Base-by-base conservation (phyloP, 2,888 invertebrate genomes). In the Tiliacea citrago region DNA sequence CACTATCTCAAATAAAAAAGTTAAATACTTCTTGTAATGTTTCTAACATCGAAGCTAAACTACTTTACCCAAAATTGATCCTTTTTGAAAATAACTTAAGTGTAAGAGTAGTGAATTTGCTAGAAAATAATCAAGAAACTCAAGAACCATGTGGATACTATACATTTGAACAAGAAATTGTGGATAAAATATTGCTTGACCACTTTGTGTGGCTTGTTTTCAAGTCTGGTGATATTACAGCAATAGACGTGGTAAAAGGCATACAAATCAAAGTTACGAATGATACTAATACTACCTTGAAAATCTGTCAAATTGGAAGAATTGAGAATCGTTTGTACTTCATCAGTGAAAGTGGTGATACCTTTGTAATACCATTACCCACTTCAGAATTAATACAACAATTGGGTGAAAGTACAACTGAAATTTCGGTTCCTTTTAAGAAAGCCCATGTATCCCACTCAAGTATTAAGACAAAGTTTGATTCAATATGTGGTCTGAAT, bases 261-360 rank as follows among this genome's bases (percentile, higher is more conserved):
- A 76, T 75, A 16, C 87, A 90, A 81, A 78, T 92, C 8, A 91
- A 89, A 84, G 81, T 95, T 63, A 90, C 87, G 58, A 90, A 90
- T 70, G 90, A 92, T 39, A 91, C 91, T n/a, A 77, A 79, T 63
- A 78, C 77, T 7, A 65, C 78, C 79, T 92, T 92, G 58, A 93
- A 92, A 88, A 88, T 95, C 47, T 86, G 88, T 47, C 88, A 91
- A 77, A 87, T 94, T 61, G 82, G 83, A 78, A 86, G 79, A 39
- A 85, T 83, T 75, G 81, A 86, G 0, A 83, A 87, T 13, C 87
- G 86, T 24, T 79, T 96, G 58, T 80, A 91, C 78, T 88, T 96
- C 49, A 83, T 92, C 21, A 96, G 93, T 88, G 93, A 94, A 88
- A 91, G 93, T 89, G 94, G 94, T 29, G 95, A 96, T 83, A 88